Evolutionary conservation across 1,140 invertebrate species (phyloP).

Genomic region (Drosophila lacertosa): DNA sequence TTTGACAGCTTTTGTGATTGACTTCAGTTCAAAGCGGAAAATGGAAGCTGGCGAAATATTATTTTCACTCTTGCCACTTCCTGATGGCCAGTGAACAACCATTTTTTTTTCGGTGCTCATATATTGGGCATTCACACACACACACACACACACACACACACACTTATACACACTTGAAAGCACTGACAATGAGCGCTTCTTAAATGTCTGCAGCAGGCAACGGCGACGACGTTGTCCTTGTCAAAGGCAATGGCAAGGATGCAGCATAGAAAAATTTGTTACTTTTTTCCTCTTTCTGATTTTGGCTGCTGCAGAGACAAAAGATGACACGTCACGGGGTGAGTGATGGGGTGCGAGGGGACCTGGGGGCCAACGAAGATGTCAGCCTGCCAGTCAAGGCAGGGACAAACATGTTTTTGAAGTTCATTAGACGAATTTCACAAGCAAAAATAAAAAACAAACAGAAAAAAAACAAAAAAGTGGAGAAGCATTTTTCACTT

Average conservation of each 20-base stretch:
- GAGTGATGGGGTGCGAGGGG: conserved; percentile 17
- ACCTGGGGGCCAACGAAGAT: conserved; percentile 22
- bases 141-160: conserved; percentile 27
- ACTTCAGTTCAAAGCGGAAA: conserved; percentile 44
- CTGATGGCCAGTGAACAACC: conserved; percentile 14
- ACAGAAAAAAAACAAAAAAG: too few relatives aligned
- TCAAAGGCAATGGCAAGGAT: conserved; percentile 79
- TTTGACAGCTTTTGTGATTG: conserved; percentile 3
- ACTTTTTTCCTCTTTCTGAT: conserved; percentile 54
- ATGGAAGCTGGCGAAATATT: conserved; percentile 46
- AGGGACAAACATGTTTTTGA: conserved; percentile 82
- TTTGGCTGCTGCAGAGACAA: conserved; percentile 72
- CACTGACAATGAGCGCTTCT: conserved; percentile 78
- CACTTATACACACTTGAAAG: conserved; percentile 34
- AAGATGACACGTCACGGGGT: conserved; percentile 71
- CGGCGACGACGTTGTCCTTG: conserved; percentile 55
- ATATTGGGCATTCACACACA: conserved; percentile 32
- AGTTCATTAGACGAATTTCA: conserved; percentile 82
- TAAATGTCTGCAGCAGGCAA: conserved; percentile 78
- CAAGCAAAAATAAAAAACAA: conserved; percentile 48
- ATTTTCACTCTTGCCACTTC: conserved; percentile 33
- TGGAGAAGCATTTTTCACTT: conserved; percentile 69
- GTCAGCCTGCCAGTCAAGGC: conserved; percentile 41
- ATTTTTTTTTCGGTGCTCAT: conserved; percentile 35
- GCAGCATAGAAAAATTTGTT: conserved; percentile 58